Evolutionary conservation across 2,113 vertebrate genomes (phyloP), one percentile per base, ranked within the genome.

Genomic region (Oenanthe oenanthe): DNA sequence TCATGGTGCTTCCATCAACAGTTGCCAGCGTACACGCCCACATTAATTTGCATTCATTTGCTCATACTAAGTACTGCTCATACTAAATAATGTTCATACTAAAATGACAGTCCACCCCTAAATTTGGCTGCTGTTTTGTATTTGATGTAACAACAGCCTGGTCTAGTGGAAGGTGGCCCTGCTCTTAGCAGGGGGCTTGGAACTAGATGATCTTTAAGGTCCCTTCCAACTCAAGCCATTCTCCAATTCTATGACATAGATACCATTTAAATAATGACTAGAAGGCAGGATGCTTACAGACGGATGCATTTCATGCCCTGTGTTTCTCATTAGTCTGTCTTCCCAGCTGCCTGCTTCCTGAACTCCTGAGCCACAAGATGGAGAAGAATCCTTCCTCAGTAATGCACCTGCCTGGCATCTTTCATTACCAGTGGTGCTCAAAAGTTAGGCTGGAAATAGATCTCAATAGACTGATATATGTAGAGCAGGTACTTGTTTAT

Each of bases 21-120:
- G 13, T 66, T 77, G 31, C 17, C 10, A 8, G 21, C 2, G 0
- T 65, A 13, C 4, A 22, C 5, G 1, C 4, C 36, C 12, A 0
- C 17, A 42, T 42, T 42, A 42, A 42, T 42, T 42, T 42, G 25
- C 0, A 4, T 60, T 66, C 4, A 10, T n/a, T 53, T 42, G 60
- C 19, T 79, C 7, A 12, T 17, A 25, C 12, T 72, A 10, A 53
- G 34, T 36, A 68, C 10, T 36, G 7, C 11, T 40, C 38, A 12
- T 40, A 40, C 38, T 40, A 40, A 40, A 31, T 28, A 76, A 32
- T 34, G 28, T 21, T 82, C 4, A 4, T 17, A 24, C 7, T 61
- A 9, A 57, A 48, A 17, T 54, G 7, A 25, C 18, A 22, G 16
- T 13, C 16, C 2, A 1, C 31, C 17, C 25, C 20, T 60, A 38